Evolutionary conservation across 2,888 invertebrate genomes (phyloP).

Genomic region (Catocala fraxini): DNA sequence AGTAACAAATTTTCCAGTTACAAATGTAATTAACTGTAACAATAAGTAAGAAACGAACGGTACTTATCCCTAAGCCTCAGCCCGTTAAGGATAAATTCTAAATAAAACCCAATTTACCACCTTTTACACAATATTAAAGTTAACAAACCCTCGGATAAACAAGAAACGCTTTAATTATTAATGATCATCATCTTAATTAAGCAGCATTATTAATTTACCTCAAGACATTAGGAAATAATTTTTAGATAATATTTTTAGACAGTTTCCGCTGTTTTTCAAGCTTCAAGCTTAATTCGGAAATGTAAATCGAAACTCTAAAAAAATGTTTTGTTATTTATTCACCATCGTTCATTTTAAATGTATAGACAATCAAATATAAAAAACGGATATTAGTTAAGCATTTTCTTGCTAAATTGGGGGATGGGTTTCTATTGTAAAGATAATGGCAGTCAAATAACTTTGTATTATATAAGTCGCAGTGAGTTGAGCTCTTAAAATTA

Average conservation of each 20-base stretch:
- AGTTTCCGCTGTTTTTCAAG: background rate
- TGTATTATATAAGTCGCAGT: no score
- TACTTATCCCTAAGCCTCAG: conserved; percentile 21
- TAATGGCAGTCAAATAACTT: no score
- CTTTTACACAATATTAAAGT: conserved; percentile 33
- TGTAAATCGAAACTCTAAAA: no score
- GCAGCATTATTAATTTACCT: conserved; percentile 31
- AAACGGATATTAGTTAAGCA: no score
- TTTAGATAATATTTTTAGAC: background rate
- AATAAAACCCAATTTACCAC: conserved; percentile 37
- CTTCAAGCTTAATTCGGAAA: conserved; percentile 4
- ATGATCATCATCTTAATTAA: conserved; percentile 48
- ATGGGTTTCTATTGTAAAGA: no score
- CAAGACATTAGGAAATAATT: conserved; percentile 16
- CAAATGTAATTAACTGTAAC: no score
- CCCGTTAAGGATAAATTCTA: conserved; percentile 24
- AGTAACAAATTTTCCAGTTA: no score
- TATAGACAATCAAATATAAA: no score
- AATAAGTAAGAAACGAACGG: conserved; percentile 26
- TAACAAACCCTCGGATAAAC: conserved; percentile 21
- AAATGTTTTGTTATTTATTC: background rate
- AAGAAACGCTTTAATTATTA: conserved; percentile 36
- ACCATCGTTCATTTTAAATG: no score
- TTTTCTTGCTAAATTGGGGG: no score
- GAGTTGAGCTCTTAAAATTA: no score